A percentile compares a stretch with the other conserved stretches of the same genome.
Conservation (phyloP, 2,113 vertebrate species). For the Zosterops lateralis region DNA sequence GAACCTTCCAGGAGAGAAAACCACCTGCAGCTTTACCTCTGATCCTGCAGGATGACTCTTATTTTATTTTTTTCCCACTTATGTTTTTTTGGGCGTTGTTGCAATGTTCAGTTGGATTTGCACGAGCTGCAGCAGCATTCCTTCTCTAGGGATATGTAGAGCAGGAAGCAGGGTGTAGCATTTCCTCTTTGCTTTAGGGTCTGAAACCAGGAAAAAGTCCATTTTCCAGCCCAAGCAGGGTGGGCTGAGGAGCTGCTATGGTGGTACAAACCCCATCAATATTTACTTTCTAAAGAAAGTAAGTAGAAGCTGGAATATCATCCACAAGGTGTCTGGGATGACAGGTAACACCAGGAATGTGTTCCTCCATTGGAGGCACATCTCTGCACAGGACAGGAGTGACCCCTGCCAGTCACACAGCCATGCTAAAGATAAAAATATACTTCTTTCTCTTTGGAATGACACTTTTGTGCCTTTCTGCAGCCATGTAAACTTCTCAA, state of each 20-base stretch:
- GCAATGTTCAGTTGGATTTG: background rate
- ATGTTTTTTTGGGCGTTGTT: background rate
- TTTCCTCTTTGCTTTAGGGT: background rate
- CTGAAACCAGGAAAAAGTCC: background rate
- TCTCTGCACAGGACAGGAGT: background rate
- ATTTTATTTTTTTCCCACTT: background rate
- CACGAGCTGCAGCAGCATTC: background rate
- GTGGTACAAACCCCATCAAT: background rate
- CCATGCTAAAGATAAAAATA: background rate
- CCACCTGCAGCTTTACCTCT: background rate
- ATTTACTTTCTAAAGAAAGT: background rate
- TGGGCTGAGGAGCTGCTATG: background rate
- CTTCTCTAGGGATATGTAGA: background rate
- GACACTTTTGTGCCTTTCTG: background rate
- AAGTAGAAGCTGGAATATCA: background rate
- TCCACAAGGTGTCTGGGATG: too few species aligned
- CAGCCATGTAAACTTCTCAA: background rate
- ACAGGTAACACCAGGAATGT: fast-evolving
- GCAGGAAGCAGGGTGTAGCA: background rate
- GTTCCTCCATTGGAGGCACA: background rate
- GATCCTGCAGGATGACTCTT: background rate
- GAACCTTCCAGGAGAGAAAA: background rate
- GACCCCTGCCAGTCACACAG: background rate
- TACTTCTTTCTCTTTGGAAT: background rate
- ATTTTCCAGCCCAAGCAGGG: background rate